Conservation (phyloP, 2,797 vertebrate species). For the Gorsachius magnificus region DNA sequence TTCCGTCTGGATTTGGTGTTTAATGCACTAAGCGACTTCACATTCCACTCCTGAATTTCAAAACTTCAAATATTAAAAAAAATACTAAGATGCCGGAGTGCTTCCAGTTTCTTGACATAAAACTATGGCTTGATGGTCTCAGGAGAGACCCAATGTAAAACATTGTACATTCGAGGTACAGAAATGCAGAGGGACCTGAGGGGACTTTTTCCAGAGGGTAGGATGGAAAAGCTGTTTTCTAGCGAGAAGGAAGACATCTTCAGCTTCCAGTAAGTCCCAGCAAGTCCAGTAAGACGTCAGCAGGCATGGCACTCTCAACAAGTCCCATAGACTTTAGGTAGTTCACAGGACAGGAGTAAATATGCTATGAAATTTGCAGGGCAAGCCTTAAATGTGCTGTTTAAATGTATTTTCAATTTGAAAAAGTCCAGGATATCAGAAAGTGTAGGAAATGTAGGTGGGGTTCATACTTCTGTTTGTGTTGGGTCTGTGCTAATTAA, state of each 20-base stretch:
- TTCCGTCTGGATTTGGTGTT: not conserved
- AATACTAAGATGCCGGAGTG: not conserved
- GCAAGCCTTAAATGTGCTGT: not conserved
- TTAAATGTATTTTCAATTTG: not conserved
- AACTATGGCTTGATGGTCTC: rapidly evolving
- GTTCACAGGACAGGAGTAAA: not conserved
- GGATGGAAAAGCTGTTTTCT: not conserved
- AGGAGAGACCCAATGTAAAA: not conserved
- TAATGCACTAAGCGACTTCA: not conserved
- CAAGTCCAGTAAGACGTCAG: not conserved
- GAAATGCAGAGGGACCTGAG: not conserved
- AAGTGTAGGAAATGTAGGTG: not conserved
- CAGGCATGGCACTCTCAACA: not conserved
- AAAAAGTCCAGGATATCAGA: not conserved
- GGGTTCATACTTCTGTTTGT: not conserved
- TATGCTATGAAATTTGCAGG: not conserved
- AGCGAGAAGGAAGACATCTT: rapidly evolving
- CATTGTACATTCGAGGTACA: rapidly evolving
- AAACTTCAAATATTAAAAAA: not conserved
- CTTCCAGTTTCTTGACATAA: not conserved
- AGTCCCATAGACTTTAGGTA: not conserved
- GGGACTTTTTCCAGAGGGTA: not conserved
- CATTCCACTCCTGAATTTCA: not conserved
- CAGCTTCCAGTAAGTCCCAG: not conserved
- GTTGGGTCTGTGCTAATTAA: not conserved